phyloP scores from a whole-genome alignment of 2,888 invertebrate genomes.

The Platynereis dumerilii region DNA sequence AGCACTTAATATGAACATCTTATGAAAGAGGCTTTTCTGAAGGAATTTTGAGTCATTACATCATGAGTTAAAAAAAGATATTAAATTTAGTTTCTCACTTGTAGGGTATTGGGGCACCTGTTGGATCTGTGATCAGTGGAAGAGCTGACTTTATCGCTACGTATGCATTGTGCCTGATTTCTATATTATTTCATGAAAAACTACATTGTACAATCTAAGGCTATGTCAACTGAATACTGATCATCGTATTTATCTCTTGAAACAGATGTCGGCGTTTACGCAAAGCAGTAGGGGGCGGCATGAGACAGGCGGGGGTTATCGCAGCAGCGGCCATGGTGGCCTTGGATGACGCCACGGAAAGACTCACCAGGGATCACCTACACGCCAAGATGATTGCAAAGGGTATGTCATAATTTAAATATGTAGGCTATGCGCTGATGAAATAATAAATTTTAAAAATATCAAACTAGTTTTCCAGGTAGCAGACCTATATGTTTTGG shows the following conservation, averaged over 20 bases:
- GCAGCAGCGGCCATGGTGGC: conserved; percentile 89
- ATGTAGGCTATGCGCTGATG: no score
- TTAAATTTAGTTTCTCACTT: conserved; percentile 17
- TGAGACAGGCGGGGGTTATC: conserved; percentile 89
- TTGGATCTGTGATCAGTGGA: conserved; percentile 85
- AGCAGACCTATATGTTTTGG: no score
- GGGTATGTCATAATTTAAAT: no score
- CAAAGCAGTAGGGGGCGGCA: conserved; percentile 91
- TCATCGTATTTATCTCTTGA: no score
- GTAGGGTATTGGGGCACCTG: conserved; percentile 81
- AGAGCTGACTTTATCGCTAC: conserved; percentile 26
- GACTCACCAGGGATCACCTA: conserved; percentile 77
- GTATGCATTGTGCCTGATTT: conserved; percentile 19
- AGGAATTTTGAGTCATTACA: no score
- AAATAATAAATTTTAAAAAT: no score
- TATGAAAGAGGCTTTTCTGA: no score
- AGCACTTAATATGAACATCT: not conserved
- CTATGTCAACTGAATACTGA: no score
- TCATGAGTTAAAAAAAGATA: not conserved
- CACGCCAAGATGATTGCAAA: conserved; percentile 34
- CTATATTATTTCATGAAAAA: conserved; percentile 7
- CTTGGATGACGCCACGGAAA: conserved; percentile 75
- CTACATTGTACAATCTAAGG: no score
- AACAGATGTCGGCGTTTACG: conserved; percentile 79
- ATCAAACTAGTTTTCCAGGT: no score